Conservation (phyloP, 2,797 vertebrate species). For the Synanceia verrucosa region DNA sequence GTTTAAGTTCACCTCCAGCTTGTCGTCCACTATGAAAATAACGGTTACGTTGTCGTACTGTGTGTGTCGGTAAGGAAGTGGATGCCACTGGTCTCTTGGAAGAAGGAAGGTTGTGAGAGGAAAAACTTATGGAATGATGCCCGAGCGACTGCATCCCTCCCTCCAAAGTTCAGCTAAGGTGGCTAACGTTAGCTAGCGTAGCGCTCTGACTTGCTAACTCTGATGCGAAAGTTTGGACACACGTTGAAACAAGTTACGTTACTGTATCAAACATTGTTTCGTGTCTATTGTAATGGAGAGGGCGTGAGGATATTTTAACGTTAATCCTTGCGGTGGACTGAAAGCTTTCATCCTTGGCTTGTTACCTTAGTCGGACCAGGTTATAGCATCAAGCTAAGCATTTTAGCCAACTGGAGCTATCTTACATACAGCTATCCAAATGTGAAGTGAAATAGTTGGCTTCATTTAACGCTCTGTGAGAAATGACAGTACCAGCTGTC, state of each 20-base stretch:
- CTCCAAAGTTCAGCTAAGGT: constrained; percentile 77
- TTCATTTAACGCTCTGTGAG: not conserved
- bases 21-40: not conserved
- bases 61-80: constrained; percentile 15
- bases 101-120: constrained; percentile 43
- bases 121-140: constrained; percentile 73
- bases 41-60: not conserved
- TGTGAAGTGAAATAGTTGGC: not conserved
- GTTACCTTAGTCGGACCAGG: constrained; percentile 22
- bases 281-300: not conserved
- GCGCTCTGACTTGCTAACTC: not conserved
- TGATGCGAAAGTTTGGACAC: constrained; percentile 17
- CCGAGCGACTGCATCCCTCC: constrained; percentile 66
- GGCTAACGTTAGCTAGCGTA: constrained; percentile 74
- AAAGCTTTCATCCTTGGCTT: constrained; percentile 10
- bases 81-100: constrained; percentile 18
- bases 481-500: not conserved
- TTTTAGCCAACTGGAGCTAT: constrained; percentile 51
- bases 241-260: not conserved
- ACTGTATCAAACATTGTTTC: fast-evolving
- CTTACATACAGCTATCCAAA: constrained; percentile 18
- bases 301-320: not conserved
- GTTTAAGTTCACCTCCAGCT: not conserved
- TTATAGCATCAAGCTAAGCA: constrained; percentile 41
- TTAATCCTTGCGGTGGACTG: not conserved